Percentiles rank a stretch among this genome's conserved stretches.
Evolutionary conservation across 2,113 vertebrate genomes (phyloP).

Genomic region (Psilopogon haemacephalus): DNA sequence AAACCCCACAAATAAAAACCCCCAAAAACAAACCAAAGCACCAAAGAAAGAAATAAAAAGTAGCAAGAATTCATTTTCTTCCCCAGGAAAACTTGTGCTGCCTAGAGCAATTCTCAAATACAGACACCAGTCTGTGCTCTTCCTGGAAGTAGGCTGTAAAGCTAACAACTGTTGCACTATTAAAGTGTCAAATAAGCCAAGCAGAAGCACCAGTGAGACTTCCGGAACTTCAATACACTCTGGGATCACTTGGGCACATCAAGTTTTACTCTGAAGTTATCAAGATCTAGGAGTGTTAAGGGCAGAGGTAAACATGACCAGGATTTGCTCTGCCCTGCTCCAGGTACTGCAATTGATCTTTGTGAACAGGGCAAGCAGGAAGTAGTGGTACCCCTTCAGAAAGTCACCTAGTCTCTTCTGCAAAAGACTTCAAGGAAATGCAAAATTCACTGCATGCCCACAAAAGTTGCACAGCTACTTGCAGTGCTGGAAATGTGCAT

Average conservation of each 20-base stretch:
- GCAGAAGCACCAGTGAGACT: not conserved
- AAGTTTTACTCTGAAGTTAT: not conserved
- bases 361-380: not conserved
- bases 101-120: not conserved
- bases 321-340: not conserved
- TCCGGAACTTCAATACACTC: not conserved
- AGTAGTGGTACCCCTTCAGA: not conserved
- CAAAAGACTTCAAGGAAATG: not conserved
- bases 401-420: not conserved
- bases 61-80: not conserved
- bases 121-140: not conserved
- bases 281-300: not conserved
- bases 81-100: not conserved
- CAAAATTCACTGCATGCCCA: not conserved
- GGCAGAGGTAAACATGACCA: not conserved
- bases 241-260: not conserved
- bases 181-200: constrained; percentile 21
- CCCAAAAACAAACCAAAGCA: not conserved
- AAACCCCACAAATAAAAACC: not conserved
- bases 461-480: not conserved
- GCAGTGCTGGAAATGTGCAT: not conserved
- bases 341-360: not conserved
- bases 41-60: not conserved
- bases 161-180: not conserved
- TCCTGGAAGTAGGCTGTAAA: not conserved